Evolutionary conservation across 2,797 vertebrate species (phyloP).

Genomic region (Schizothorax lantsangensis): DNA sequence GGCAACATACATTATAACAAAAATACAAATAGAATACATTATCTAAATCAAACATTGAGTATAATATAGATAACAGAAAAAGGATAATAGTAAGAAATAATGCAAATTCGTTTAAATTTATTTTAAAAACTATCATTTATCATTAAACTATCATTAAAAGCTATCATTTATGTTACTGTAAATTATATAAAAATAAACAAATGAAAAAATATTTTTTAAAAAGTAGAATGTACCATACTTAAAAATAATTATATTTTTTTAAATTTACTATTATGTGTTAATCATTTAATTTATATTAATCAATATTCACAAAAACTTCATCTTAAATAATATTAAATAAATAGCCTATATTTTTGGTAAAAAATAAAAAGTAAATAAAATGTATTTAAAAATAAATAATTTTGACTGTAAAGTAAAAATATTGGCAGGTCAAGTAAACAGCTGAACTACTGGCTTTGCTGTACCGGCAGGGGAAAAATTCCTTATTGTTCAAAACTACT

Average conservation of each 20-base stretch:
- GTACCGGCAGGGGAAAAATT: not conserved
- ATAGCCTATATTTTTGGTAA: not conserved
- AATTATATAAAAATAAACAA: not conserved
- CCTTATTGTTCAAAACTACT: not conserved
- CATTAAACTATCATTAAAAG: too few species aligned
- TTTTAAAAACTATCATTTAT: not conserved
- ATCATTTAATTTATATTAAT: not conserved
- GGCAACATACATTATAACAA: not conserved
- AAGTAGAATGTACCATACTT: not conserved
- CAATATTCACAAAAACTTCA: not conserved
- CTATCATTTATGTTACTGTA: not conserved
- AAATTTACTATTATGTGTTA: not conserved
- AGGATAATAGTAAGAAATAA: too few species aligned
- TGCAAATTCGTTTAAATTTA: not conserved
- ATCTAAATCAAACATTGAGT: not conserved
- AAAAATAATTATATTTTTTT: not conserved
- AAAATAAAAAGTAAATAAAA: too few species aligned
- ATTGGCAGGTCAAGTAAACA: too few species aligned
- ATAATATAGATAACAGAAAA: not conserved
- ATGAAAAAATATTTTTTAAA: too few species aligned
- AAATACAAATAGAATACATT: not conserved
- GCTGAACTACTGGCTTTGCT: not conserved
- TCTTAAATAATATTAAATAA: not conserved
- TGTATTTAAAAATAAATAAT: too few species aligned
- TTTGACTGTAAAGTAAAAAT: too few species aligned